Evolutionary conservation across 1,140 invertebrate genomes (phyloP), one percentile per base, ranked within the genome.

Genomic region (Hycleus cichorii): DNA sequence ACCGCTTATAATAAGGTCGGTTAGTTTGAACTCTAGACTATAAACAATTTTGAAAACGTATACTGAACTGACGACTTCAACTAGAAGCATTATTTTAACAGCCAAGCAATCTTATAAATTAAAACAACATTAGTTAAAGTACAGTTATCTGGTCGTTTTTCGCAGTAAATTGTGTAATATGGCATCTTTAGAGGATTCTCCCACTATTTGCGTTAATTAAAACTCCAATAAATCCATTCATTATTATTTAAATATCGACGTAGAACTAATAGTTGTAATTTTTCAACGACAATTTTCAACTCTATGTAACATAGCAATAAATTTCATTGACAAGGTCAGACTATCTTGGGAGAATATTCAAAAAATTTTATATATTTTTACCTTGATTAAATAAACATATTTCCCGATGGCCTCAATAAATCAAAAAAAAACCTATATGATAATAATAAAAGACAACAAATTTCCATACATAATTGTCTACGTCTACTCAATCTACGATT

Each of bases 321-420:
- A 53, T 53, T 45, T 53, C 39, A 53, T 53, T 53, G 51, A 53
- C 51, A 53, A 53, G 51, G 51, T 53, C 51, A 53, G 51, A 32
- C 43, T 53, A 53, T 53, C 51, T 53, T 53, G 51, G 24, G 51
- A 45, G 51, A 53, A 53, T 53, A 53, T 53, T 53, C 51, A 53
- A 53, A 53, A 53, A 53, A 53, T 53, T 45, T 45, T 53, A 45
- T 32, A 32, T 53, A 26, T 53, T 53, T 53, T 53, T 53, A 53
- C 51, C 51, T 53, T 53, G 51, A 45, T 25, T n/a, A 53, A 53
- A 53, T 53, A 42, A 53, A 53, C 51, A 53, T 53, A 53, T 53
- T 53, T 53, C 51, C 46, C 43, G 51, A 27, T 38, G 51, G 51
- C 51, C 51, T 53, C 46, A 53, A 53, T 53, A 53, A 53, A 53